Evolutionary conservation across 2,888 invertebrate species (phyloP).

Genomic region (Nymphalis urticae): DNA sequence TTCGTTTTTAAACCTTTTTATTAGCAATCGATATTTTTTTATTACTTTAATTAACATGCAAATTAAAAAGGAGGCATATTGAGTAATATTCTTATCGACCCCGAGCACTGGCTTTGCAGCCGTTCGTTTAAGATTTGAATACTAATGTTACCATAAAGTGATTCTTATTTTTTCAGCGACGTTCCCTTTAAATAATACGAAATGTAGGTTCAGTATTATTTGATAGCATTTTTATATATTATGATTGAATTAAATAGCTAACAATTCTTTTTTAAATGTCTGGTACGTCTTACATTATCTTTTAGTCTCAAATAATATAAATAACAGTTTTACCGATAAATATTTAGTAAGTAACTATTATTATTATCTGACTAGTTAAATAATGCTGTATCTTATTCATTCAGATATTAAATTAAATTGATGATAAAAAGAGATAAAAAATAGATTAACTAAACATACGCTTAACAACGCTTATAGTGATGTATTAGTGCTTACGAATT

Average conservation of each 20-base stretch:
- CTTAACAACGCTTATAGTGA: too few relatives aligned
- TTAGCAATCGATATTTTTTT: neutral
- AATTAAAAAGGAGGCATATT: constrained; percentile 28
- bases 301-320: too few relatives aligned
- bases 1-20: neutral
- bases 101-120: constrained; percentile 23
- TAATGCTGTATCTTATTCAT: too few relatives aligned
- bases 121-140: constrained; percentile 30
- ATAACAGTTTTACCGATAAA: too few relatives aligned
- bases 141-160: constrained; percentile 19
- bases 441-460: too few relatives aligned
- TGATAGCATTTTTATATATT: neutral
- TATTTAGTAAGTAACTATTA: too few relatives aligned
- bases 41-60: constrained; percentile 30
- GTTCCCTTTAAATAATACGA: neutral
- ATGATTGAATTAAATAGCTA: constrained; percentile 9
- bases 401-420: too few relatives aligned
- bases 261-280: too few relatives aligned
- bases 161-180: constrained; percentile 11
- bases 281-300: too few relatives aligned
- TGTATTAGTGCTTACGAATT: too few relatives aligned
- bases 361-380: too few relatives aligned
- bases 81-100: constrained; percentile 34
- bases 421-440: too few relatives aligned
- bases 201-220: neutral